Percentiles rank a stretch among this genome's conserved stretches.
Conservation (phyloP, 2,113 vertebrate species). For the Pogona vitticeps region DNA sequence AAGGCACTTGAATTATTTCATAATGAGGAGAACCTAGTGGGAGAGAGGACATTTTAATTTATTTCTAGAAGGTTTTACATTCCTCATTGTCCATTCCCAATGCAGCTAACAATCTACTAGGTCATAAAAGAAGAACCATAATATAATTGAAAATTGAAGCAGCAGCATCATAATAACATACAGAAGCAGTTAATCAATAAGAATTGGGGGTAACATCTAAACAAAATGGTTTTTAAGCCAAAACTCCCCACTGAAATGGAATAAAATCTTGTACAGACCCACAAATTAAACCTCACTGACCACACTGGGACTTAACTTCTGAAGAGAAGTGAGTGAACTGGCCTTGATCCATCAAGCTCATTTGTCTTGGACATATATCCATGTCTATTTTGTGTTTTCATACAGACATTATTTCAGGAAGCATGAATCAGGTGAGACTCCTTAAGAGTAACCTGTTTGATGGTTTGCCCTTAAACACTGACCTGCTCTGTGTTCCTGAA, state of each 20-base stretch:
- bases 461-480: too few relatives aligned
- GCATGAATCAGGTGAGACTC: too few relatives aligned
- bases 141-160: not conserved
- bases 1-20: not conserved
- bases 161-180: not conserved
- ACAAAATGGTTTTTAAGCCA: not conserved
- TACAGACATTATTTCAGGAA: too few relatives aligned
- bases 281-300: not conserved
- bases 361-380: too few relatives aligned
- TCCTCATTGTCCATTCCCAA: not conserved
- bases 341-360: too few relatives aligned
- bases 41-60: constrained; percentile 1
- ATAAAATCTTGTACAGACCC: not conserved
- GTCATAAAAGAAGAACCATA: not conserved
- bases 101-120: not conserved
- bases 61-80: not conserved
- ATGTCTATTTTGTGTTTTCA: too few relatives aligned
- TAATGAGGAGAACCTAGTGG: not conserved
- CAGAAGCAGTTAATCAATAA: not conserved
- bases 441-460: too few relatives aligned
- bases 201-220: not conserved
- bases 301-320: not conserved
- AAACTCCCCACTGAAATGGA: not conserved
- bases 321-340: not conserved
- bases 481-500: too few relatives aligned